Base-by-base conservation (phyloP, 1,140 invertebrate species). In the Drosophila pectinifera region DNA sequence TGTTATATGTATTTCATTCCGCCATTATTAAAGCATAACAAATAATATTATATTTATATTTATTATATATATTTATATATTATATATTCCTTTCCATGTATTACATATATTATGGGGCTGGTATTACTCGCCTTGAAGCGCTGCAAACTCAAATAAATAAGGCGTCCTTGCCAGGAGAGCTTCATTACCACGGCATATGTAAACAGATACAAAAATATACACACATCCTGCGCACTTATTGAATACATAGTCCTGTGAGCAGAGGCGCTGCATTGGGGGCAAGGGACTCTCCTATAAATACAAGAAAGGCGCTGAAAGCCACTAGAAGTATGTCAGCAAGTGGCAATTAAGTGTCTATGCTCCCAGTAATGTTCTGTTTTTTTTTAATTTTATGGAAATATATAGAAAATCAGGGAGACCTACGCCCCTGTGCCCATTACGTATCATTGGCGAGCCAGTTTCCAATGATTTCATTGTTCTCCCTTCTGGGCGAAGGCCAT, bases 381-480 rank as follows among this genome's bases (percentile, higher is more conserved):
- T n/a, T n/a, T n/a, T n/a, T n/a, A n/a, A n/a, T n/a, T 38, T n/a
- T n/a, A 18, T 43, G 20, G 13, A 55, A 20, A 22, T 13, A 28
- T 11, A 41, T 36, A 46, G 10, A 18, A 28, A 28, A n/a, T n/a
- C n/a, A n/a, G n/a, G n/a, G n/a, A n/a, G 8, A 2, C 1, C 10
- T 4, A 42, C 57, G 28, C 58, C 56, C 2, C 56, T 65, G 56
- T 28, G 4, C 18, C 4, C 18, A 62, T 62, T 22, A 41, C 22
- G 62, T 26, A 55, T 39, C 10, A 67, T 34, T 63, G 36, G 20
- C 6, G 49, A 28, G 38, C 16, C 20, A 49, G 54, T 51, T 72
- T 24, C 13, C 65, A 51, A 73, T 73, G 31, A 39, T 53, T 73
- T 61, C 36, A 73, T 61, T 73, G 46, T 61, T 63, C 53, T 43